Evolutionary conservation across 2,888 invertebrate genomes (phyloP), one percentile per base, ranked within the genome.

Genomic region (Plusia festucae): DNA sequence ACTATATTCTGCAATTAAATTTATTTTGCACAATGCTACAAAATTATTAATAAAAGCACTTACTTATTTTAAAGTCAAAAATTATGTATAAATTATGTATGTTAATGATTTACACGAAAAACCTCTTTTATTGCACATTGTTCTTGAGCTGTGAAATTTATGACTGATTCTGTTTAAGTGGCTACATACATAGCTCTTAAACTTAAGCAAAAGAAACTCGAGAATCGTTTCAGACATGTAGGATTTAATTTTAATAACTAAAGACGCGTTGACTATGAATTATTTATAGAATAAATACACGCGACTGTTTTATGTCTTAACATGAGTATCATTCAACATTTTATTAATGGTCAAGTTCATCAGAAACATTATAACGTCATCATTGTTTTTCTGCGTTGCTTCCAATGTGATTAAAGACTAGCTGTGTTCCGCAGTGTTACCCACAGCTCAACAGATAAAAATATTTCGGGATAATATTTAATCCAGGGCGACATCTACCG

Each of bases 61-160:
- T 40, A 40, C 30, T 30, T 7, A 30, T 49, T 49, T 49, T 18
- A 20, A n/a, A 49, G 20, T 49, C 46, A 49, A 49, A 40, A 49
- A 11, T 20, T 49, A 20, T 49, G 46, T 49, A 49, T 49, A 49
- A 49, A 20, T 49, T 20, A 49, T 49, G 46, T 49, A 40, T 40
- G 40, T 40, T 40, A 49, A 20, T 11, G 18, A 49, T 49, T 49
- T 49, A 49, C 18, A 49, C 20, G n/a, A 49, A 61, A 51, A 61
- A 56, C 40, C 56, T 59, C 60, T 60, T 49, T 60, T 30, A 60
- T 64, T 64, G 53, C 49, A 52, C 44, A 40, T 53, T 62, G 65
- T 51, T 58, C 54, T 53, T 18, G 11, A 22, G 54, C 65, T 55
- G 59, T 66, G 22, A 53, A 69, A 68, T 49, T 49, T 49, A 49